Evolutionary conservation across 2,113 vertebrate species (phyloP).

Genomic region (Atrichornis clamosus): DNA sequence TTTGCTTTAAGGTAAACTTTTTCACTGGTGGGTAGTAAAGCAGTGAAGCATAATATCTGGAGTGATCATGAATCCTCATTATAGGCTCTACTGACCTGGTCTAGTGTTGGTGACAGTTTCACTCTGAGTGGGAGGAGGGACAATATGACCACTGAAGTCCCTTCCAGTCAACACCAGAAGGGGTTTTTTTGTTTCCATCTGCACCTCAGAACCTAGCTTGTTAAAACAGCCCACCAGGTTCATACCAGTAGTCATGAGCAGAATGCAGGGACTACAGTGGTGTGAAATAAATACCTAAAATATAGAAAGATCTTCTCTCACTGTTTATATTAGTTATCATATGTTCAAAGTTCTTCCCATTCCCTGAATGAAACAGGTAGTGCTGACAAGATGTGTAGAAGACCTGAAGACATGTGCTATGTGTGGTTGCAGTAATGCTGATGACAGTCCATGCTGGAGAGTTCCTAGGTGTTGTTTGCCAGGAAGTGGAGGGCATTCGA

Average conservation of each 20-base stretch:
- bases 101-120: not conserved
- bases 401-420: not conserved
- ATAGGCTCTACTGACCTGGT: not conserved
- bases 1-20: not conserved
- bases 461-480: not conserved
- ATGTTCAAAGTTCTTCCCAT: not conserved
- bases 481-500: not conserved
- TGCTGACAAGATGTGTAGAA: not conserved
- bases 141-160: not conserved
- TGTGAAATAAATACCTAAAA: not conserved
- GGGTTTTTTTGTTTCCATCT: not conserved
- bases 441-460: not conserved
- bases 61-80: not conserved
- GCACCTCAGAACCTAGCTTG: not conserved
- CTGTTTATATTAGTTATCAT: not conserved
- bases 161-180: not conserved
- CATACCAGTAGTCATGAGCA: not conserved
- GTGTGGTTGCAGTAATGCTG: not conserved
- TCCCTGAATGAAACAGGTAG: not conserved
- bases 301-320: not conserved
- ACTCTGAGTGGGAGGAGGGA: not conserved
- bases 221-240: not conserved
- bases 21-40: not conserved
- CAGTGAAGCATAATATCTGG: not conserved
- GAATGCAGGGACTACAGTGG: not conserved